phyloP scores from a whole-genome alignment of 2,113 vertebrate species.

The Rhinopithecus roxellana region DNA sequence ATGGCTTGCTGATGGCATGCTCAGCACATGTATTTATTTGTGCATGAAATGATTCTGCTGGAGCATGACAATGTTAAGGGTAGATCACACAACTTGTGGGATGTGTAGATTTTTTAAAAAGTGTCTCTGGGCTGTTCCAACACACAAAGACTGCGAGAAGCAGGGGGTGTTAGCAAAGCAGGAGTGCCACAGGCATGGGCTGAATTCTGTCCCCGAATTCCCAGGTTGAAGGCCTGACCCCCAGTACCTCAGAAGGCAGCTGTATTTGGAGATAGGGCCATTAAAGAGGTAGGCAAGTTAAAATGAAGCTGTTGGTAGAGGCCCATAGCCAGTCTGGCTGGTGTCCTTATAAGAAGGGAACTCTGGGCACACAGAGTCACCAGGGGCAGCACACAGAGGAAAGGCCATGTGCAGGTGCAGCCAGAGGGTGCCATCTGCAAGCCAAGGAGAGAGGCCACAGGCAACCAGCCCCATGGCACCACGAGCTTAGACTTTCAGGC shows the following conservation, averaged over 20 bases:
- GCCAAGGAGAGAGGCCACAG: background rate
- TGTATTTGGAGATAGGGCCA: background rate
- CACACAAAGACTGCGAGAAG: background rate
- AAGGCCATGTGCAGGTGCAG: background rate
- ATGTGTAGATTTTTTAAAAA: background rate
- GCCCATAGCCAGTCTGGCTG: background rate
- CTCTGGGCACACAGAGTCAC: too few species aligned
- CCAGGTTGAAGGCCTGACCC: background rate
- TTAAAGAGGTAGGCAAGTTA: too few species aligned
- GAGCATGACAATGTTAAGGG: too few species aligned
- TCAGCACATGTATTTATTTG: too few species aligned
- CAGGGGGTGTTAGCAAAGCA: background rate
- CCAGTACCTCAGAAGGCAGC: background rate
- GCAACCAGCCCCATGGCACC: background rate
- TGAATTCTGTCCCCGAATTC: rapidly evolving
- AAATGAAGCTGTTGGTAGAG: background rate
- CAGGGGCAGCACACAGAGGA: too few species aligned
- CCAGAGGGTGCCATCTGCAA: background rate
- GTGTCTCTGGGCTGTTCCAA: too few species aligned
- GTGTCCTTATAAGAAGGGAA: background rate
- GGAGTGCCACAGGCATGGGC: rapidly evolving
- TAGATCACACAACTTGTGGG: rapidly evolving
- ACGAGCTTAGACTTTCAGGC: background rate
- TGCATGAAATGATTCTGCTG: rapidly evolving
- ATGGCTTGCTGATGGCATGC: rapidly evolving